Evolutionary conservation across 2,113 vertebrate species (phyloP), one percentile per base, ranked within the genome.

Genomic region (Campylomormyrus numenius): DNA sequence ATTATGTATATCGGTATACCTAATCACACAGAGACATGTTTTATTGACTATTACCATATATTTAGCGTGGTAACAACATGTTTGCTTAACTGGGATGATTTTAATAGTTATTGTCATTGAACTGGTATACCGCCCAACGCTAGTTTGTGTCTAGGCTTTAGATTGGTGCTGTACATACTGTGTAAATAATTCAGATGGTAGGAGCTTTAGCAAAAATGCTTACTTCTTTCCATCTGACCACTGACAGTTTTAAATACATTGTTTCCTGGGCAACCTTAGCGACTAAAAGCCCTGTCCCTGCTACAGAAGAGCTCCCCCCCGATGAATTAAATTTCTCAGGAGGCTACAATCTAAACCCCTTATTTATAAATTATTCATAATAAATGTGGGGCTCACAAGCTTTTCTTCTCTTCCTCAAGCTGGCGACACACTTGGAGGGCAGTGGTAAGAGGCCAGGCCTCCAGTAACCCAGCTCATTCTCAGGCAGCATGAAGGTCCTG

Each of bases 241-340:
- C 17, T 56, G 21, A 19, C 6, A 1, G 39, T 46, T 56, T 53
- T 85, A 92, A 90, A 93, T 92, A n/a, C 2, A 94, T 90, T 85
- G 94, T 94, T 94, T 91, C 95, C 94, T 94, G 92, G 93, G 94
- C 92, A 95, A 95, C 94, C 70, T 88, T 84, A 91, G 88, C 89
- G 92, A 89, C 91, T 84, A 93, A 93, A 93, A 92, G 86, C 90
- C 89, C 91, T 88, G 91, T 90, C 92, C 53, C 19, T 56, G 19
- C 53, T 56, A 21, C 53, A 56, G 53, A 53, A 53, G 52, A 17
- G 52, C 50, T 2, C 48, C 13, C 50, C 19, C 53, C 53, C 19
- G 5, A 56, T 56, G 80, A 80, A 92, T 90, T 19, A 49, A 90
- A 89, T 19, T 35, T 88, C 90, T 49, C 87, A 7, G 8, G 45